Conservation (phyloP, 2,113 vertebrate species). For the Urocynchramus pylzowi region DNA sequence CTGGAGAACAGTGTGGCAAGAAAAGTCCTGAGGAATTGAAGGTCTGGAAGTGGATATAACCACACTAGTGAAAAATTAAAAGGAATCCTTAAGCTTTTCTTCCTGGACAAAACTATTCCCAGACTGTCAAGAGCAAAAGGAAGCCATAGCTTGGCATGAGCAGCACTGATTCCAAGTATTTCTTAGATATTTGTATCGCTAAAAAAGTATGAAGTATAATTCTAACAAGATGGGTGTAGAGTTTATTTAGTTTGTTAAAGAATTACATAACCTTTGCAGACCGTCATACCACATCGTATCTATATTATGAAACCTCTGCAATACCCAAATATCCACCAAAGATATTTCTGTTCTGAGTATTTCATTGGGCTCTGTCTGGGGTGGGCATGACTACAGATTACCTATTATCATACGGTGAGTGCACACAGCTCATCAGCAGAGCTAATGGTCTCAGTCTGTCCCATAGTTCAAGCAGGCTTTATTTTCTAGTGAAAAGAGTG, state of each 20-base stretch:
- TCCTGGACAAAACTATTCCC: background rate
- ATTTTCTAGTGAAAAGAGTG: background rate
- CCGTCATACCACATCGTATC: background rate
- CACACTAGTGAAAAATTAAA: background rate
- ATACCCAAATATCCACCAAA: background rate
- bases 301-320: background rate
- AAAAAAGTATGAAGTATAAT: background rate
- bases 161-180: background rate
- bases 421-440: background rate
- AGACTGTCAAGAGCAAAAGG: background rate
- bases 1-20: background rate
- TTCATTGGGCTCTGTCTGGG: background rate
- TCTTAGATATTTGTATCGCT: background rate
- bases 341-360: background rate
- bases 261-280: background rate
- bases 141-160: background rate
- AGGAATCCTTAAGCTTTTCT: background rate
- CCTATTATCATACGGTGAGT: fast-evolving
- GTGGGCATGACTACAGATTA: background rate
- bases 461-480: background rate
- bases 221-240: background rate
- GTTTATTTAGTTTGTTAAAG: background rate
- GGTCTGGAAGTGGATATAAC: background rate
- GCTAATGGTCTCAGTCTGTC: background rate
- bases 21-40: background rate